A percentile compares a stretch with the other conserved stretches of the same genome.
Conservation (phyloP, 2,888 invertebrate genomes). For the Pseudeuparius sepicola region DNA sequence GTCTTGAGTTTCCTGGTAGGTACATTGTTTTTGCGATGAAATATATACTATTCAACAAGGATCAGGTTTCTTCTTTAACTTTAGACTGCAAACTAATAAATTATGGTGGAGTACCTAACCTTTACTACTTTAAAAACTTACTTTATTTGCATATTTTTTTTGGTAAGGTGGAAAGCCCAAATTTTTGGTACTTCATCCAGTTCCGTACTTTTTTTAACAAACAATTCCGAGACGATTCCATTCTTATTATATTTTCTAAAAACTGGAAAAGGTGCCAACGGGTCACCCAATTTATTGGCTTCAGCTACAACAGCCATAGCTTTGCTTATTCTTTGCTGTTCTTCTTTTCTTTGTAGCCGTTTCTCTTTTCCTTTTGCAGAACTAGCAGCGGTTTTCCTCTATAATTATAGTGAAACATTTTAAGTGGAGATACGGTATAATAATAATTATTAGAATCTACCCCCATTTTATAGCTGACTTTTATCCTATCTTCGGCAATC, state of each 20-base stretch:
- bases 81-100: too few relatives aligned
- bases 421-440: too few relatives aligned
- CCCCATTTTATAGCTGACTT: too few relatives aligned
- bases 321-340: constrained; percentile 48
- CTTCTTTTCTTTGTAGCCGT: constrained; percentile 49
- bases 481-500: too few relatives aligned
- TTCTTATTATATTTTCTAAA: constrained; percentile 53
- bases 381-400: constrained; percentile 45
- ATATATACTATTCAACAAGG: too few relatives aligned
- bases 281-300: constrained; percentile 50
- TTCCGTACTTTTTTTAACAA: constrained; percentile 47
- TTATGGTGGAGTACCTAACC: too few relatives aligned
- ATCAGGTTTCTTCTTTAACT: too few relatives aligned
- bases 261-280: constrained; percentile 49
- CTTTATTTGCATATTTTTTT: constrained; percentile 68
- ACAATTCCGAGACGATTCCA: constrained; percentile 49
- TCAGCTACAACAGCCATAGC: constrained; percentile 50
- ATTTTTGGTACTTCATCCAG: constrained; percentile 48
- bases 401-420: constrained; percentile 17
- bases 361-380: constrained; percentile 51
- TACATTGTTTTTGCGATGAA: too few relatives aligned
- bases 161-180: constrained; percentile 67
- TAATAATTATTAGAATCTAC: too few relatives aligned
- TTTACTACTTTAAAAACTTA: constrained; percentile 40
- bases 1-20: too few relatives aligned